These are phyloP conservation scores for Saguinus midas DNA, from an alignment of 2,113 vertebrate genomes.

Conservation along the genomic window DNA sequence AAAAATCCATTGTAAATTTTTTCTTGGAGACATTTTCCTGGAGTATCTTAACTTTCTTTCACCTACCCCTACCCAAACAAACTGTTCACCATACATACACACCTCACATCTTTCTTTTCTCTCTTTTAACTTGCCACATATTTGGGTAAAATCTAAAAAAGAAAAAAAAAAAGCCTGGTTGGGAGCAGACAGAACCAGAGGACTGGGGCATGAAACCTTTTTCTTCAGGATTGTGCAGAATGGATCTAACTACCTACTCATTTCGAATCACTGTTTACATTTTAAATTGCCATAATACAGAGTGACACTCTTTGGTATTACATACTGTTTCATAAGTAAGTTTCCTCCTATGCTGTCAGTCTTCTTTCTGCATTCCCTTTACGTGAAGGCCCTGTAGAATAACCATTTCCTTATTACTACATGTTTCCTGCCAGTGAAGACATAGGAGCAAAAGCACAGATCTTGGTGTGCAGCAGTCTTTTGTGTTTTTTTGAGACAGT, in stretches of 20 bases:
- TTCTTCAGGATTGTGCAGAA: neutral
- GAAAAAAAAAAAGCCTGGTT: neutral
- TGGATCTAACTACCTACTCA: neutral
- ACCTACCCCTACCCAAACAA: neutral
- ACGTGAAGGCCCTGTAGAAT: neutral
- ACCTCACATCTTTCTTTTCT: neutral
- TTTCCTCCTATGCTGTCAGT: neutral
- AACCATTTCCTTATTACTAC: neutral
- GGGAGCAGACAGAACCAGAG: neutral
- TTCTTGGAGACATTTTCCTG: neutral
- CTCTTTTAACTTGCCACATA: neutral
- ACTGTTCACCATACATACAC: neutral
- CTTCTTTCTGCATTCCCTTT: neutral
- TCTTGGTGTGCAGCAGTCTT: neutral
- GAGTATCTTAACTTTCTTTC: neutral
- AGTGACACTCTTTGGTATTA: neutral
- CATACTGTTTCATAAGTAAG: neutral
- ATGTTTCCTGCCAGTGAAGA: neutral
- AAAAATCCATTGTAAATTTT: neutral
- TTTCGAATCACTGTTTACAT: neutral
- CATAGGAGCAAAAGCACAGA: neutral
- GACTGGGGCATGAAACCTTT: neutral
- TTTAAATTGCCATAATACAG: constrained; percentile 18
- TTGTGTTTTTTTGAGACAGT: neutral
- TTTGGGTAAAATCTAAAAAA: constrained; percentile 1